Percentiles rank a stretch among this genome's conserved stretches.
Evolutionary conservation across 2,888 invertebrate genomes (phyloP).

Genomic region (Mellilla xanthometata): DNA sequence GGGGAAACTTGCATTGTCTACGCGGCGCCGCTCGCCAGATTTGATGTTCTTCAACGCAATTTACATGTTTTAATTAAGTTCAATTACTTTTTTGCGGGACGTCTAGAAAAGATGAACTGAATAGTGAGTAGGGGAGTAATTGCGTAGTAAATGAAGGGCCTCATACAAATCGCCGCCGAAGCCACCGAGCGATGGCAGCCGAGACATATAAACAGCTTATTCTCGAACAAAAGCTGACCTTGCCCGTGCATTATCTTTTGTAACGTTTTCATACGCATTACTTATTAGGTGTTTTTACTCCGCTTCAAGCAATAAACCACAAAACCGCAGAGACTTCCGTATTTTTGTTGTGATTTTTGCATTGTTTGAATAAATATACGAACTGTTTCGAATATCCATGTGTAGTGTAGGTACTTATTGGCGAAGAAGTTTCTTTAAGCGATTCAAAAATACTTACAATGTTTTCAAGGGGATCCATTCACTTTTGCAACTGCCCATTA

Average conservation of each 20-base stretch:
- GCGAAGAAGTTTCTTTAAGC: slow-evolving; percentile 17
- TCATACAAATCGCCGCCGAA: slow-evolving; percentile 13
- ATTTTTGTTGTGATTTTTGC: slow-evolving; percentile 61
- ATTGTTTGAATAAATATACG: slow-evolving; percentile 35
- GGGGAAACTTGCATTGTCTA: slow-evolving; percentile 29
- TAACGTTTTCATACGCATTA: slow-evolving; percentile 37
- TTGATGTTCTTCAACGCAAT: slow-evolving; percentile 7
- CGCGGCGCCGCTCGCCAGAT: slow-evolving; percentile 16
- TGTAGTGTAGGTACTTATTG: slow-evolving; percentile 14
- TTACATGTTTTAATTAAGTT: slow-evolving; percentile 16
- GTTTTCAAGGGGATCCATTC: slow-evolving; percentile 26
- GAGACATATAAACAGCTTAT: slow-evolving; percentile 20
- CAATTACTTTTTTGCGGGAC: slow-evolving; percentile 9
- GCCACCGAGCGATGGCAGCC: slow-evolving; percentile 14
- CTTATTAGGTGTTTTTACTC: slow-evolving; percentile 38
- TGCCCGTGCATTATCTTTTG: slow-evolving; percentile 37
- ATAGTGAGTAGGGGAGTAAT: slow-evolving; percentile 14
- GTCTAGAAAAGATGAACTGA: slow-evolving; percentile 16
- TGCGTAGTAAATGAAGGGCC: slow-evolving; percentile 15
- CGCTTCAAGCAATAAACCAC: slow-evolving; percentile 52
- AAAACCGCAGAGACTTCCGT: slow-evolving; percentile 61
- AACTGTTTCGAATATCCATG: slow-evolving; percentile 31
- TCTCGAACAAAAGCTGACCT: slow-evolving; percentile 33
- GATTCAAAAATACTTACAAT: slow-evolving; percentile 9
- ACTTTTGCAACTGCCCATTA: slow-evolving; percentile 25